These are phyloP conservation scores for Lates japonicus DNA, from an alignment of 2,797 vertebrate species.

Conservation along the genomic window DNA sequence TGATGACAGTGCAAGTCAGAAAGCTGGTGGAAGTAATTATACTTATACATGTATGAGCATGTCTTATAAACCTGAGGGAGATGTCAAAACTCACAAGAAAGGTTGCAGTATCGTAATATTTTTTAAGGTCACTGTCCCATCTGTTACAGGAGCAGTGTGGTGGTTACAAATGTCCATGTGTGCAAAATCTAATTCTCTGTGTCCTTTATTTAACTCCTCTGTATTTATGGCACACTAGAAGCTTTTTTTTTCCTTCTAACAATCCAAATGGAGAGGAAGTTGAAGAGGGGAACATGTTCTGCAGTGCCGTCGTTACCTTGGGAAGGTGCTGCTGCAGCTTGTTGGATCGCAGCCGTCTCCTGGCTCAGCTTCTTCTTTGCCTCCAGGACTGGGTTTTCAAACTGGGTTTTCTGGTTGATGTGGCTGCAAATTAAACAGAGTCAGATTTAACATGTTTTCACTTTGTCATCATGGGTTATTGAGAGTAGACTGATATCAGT, in stretches of 20 bases:
- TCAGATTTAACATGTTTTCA: slow-evolving; percentile 17
- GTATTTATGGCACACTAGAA: neutral
- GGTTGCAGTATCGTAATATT: neutral
- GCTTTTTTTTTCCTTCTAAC: neutral
- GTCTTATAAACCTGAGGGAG: slow-evolving; percentile 26
- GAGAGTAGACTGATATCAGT: neutral
- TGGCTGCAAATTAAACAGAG: slow-evolving; percentile 84
- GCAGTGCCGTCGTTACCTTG: slow-evolving; percentile 73
- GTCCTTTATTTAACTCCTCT: slow-evolving; percentile 26
- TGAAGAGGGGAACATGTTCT: neutral
- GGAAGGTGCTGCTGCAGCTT: slow-evolving; percentile 77
- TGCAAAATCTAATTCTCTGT: slow-evolving; percentile 10
- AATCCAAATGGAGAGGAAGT: neutral
- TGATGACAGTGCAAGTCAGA: neutral
- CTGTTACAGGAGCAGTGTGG: slow-evolving; percentile 6
- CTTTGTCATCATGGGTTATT: neutral
- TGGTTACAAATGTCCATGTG: slow-evolving; percentile 4
- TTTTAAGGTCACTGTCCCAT: slow-evolving; percentile 34
- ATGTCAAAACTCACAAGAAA: slow-evolving; percentile 19
- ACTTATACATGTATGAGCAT: slow-evolving; percentile 41
- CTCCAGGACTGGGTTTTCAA: slow-evolving; percentile 98
- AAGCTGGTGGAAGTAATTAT: slow-evolving; percentile 28
- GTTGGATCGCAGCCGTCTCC: slow-evolving; percentile 76
- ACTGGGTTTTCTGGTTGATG: slow-evolving; percentile 99
- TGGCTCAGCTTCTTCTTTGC: slow-evolving; percentile 92